Percentiles rank a stretch among this genome's conserved stretches.
phyloP scores from a whole-genome alignment of 2,888 invertebrate species.

The Synanthedon formicaeformis region DNA sequence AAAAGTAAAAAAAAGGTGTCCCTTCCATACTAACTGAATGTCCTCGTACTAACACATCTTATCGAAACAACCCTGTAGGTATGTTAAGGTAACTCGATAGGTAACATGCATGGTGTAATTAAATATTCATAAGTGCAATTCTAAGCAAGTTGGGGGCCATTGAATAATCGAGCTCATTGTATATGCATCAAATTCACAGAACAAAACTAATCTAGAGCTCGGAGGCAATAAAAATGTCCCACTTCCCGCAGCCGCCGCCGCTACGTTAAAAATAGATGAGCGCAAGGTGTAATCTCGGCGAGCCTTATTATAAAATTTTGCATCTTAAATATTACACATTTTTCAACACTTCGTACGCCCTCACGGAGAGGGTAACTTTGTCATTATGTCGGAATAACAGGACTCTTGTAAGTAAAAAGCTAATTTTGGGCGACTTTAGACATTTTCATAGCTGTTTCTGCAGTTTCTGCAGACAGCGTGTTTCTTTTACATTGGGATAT shows the following conservation, averaged over 20 bases:
- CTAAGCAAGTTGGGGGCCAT: slow-evolving; percentile 45
- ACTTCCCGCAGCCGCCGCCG: slow-evolving; percentile 43
- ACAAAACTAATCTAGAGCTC: slow-evolving; percentile 67
- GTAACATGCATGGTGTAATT: slow-evolving; percentile 33
- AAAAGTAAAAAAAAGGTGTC: too few species aligned
- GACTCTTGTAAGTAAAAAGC: slow-evolving; percentile 18
- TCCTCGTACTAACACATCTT: too few species aligned
- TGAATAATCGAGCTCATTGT: slow-evolving; percentile 66
- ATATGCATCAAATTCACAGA: slow-evolving; percentile 68
- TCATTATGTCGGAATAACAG: slow-evolving; percentile 33
- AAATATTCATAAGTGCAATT: slow-evolving; percentile 47
- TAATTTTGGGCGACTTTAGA: slow-evolving; percentile 17
- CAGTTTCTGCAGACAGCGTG: too few species aligned
- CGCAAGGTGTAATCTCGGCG: slow-evolving; percentile 63
- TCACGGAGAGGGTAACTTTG: slow-evolving; percentile 36
- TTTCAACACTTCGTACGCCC: slow-evolving; percentile 43
- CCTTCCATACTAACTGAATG: too few species aligned
- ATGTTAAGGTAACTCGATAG: neutral
- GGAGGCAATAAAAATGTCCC: slow-evolving; percentile 66
- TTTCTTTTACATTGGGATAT: too few species aligned
- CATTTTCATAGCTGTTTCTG: slow-evolving; percentile 15
- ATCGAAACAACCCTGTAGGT: too few species aligned
- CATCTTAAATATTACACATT: slow-evolving; percentile 60
- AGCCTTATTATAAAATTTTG: slow-evolving; percentile 65
- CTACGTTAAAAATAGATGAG: slow-evolving; percentile 59